Evolutionary conservation across 2,113 vertebrate genomes (phyloP), one percentile per base, ranked within the genome.

Genomic region (Indri indri): DNA sequence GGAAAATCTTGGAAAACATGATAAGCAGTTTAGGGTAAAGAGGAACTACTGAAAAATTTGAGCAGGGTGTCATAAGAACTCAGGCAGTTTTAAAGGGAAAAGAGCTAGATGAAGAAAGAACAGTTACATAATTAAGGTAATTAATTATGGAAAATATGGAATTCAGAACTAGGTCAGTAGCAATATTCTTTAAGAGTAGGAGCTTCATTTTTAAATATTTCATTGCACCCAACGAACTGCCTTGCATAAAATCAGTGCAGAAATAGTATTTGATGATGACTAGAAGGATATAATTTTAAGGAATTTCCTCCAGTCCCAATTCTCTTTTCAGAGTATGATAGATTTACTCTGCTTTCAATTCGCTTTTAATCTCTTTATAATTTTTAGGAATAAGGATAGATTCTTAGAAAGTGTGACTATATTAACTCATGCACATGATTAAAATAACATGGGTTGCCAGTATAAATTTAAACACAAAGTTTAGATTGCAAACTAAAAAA

Each of bases 381-480:
- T 37, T 88, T 91, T 86, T 4, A 88, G 12, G 27, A 79, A 81
- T 86, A 76, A 63, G 23, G 11, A 88, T 47, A 52, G 4, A 85
- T 68, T 84, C 34, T 4, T 88, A 20, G 23, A 70, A 86, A 77
- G 85, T 65, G 74, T 8, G 16, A 91, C 34, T 52, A 68, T 16
- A 37, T 84, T 88, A 96, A 54, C 9, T 68, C 47, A 14, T 40
- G 14, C 30, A 71, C 18, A 47, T 77, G 73, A 92, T 73, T 89
- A n/a, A 95, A 70, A 93, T 8, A 84, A 93, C 37, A 20, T 54
- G 25, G 32, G 6, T 73, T 65, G 4, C 9, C 14, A 71, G 9
- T 52, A 85, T 86, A 73, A 85, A 93, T 83, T 65, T 83, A 63
- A 89, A 92, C 77, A 81, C 16, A 74, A 90, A 88, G 18, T 81